Base-by-base conservation (phyloP, 53 echinoderm and acorn worm species). In the Echinometra lucunter region DNA sequence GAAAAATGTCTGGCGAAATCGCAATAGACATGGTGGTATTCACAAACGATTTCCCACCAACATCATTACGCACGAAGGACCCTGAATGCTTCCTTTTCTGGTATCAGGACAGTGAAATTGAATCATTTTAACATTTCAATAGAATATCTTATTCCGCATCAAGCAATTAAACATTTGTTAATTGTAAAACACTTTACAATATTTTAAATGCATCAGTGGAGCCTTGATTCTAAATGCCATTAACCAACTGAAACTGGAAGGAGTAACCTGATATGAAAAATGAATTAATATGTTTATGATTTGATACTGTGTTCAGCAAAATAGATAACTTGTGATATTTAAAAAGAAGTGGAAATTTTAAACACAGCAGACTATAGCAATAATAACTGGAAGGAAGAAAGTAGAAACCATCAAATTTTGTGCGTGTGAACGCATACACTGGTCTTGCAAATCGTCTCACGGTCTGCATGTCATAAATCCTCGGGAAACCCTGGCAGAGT, bases 401-500 rank as follows among this genome's bases (percentile, higher is more conserved):
- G 1, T 16, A 82, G 10, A 21, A n/a, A 49, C n/a, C 30, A 47
- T 30, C 4, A 45, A n/a, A 53, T 15, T 85, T 19, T 45, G 0
- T 45, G n/a, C 13, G 57, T 74, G 78, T 92, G 80, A 92, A 92
- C 92, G 75, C 92, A 47, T 28, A 13, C 18, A 17, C 34, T 69
- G 69, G 75, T 57, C 55, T 32, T 53, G 28, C 27, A 66, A 78
- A 94, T 94, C 94, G 94, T 94, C 94, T 85, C 94, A 94, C 94
- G 94, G 94, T 94, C 45, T 37, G 85, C 25, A 42, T 57, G 63
- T 57, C 58, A 94, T 94, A 94, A 94, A 94, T 94, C 85, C 35
- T 83, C 82, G 94, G 94, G 94, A 94, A 94, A 94, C 94, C 94
- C 94, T 94, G 57, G 82, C 92, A n/a, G 85, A 40, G 94, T 94